Evolutionary conservation across 2,113 vertebrate genomes (phyloP), one percentile per base, ranked within the genome.

Genomic region (Amblyopsis rosae): DNA sequence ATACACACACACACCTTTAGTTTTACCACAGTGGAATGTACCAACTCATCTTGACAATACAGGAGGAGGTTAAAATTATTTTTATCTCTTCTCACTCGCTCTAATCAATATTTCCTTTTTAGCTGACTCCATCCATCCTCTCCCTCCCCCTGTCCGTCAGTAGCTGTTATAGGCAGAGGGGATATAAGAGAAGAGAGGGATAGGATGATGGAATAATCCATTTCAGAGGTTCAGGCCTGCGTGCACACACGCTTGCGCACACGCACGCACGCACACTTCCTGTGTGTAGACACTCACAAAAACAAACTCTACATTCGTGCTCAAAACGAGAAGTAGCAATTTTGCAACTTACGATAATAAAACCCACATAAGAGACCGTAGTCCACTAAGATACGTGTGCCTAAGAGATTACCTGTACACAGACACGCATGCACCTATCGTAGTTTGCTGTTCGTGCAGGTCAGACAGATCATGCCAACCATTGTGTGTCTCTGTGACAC

Each of bases 71-170:
- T 63, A 17, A 63, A 6, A 32, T 48, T 63, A 54, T 48, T 62
- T 26, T 65, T 65, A 72, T 17, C 35, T 16, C 59, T 46, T 12
- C 59, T 69, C 59, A 53, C 56, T 62, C 70, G 53, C 56, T 62
- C 67, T 72, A 35, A 56, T 63, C 59, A 48, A 55, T 75, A 64
- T 56, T 41, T 68, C 65, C 53, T 73, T 57, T 59, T 33, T 73
- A 15, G 12, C 33, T 60, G 12, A 66, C 59, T 53, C 56, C 53
- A 13, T 45, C 56, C 45, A 33, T 46, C 65, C 45, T 50, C 56
- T 81, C 45, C 59, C 54, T 72, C 10, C 0, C 62, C 69, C 62
- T 73, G 56, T 56, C 73, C 69, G 77, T 88, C 84, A 80, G 85
- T 86, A 85, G 57, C 48, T 74, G 80, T 72, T 76, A 32, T 73